Base-by-base conservation (phyloP, 2,113 vertebrate species). In the Elaphurus davidianus region DNA sequence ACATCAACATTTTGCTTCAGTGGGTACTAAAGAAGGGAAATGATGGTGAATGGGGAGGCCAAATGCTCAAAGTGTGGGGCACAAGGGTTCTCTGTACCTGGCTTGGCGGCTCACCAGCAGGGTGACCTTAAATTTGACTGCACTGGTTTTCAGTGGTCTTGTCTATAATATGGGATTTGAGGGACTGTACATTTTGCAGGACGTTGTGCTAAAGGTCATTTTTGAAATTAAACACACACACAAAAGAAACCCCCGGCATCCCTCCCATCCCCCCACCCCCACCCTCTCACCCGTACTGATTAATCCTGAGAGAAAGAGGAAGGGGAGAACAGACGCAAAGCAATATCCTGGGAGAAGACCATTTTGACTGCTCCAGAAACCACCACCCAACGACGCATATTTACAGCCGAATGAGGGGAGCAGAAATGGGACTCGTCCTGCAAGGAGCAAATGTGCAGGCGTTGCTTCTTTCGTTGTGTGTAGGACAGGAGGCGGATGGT, bases 221-320 rank as follows among this genome's bases (percentile, higher is more conserved):
- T 96, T 82, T 64, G 40, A 91, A 76, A 28, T 83, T 47, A 30
- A 82, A 17, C 67, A 74, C 64, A 25, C 71, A 67, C 30, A 43
- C 43, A n/a, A 30, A 76, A 33, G 23, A 50, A 23, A 40, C n/a
- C 27, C 27, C 45, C 8, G 1, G 9, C 45, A 7, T 27, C 36
- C 36, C 36, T 76, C 36, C 36, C 36, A 43, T 76, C 3, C 28
- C 43, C 30, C 45, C 7, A 2, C 30, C 23, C 55, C 9, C 6
- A 15, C 50, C 2, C 23, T 55, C 25, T 87, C 43, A 47, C 52
- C 16, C 17, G 30, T 19, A 81, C 21, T 92, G 59, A 86, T 84
- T 74, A 71, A 71, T 40, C n/a, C 79, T 52, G 59, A 88, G 62
- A 57, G 27, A 76, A 62, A 60, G 64, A 50, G 94, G 52, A 89